Conservation (phyloP, 2,888 invertebrate genomes). For the Molanna angustata region DNA sequence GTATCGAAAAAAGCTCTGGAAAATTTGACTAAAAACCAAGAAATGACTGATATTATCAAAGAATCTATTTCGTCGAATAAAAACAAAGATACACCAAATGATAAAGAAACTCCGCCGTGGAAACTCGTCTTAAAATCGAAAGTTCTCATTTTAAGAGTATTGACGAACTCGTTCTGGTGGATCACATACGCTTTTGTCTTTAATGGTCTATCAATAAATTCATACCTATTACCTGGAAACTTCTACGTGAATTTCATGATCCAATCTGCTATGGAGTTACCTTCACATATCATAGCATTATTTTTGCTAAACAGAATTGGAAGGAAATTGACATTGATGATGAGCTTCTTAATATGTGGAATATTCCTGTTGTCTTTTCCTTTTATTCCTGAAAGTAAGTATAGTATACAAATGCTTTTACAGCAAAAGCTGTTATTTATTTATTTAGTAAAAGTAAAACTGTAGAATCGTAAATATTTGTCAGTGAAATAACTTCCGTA, state of each 20-base stretch:
- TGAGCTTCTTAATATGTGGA: conserved; percentile 63
- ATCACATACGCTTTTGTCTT: conserved; percentile 77
- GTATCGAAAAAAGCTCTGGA: conserved; percentile 46
- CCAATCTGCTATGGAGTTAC: conserved; percentile 66
- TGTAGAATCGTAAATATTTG: no score
- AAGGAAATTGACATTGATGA: conserved; percentile 60
- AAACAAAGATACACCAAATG: conserved; percentile 34
- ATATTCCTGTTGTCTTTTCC: conserved; percentile 59
- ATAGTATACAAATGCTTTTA: no score
- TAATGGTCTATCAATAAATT: conserved; percentile 76
- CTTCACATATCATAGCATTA: conserved; percentile 65
- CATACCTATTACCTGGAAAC: conserved; percentile 71
- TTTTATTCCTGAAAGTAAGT: conserved; percentile 58
- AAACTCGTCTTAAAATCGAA: conserved; percentile 53
- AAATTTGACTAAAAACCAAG: conserved; percentile 38
- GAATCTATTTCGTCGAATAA: no score
- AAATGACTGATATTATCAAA: conserved; percentile 35
- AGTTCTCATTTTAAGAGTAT: conserved; percentile 55
- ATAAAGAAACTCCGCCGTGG: conserved; percentile 38
- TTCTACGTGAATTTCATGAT: conserved; percentile 74
- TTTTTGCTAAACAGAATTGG: conserved; percentile 64
- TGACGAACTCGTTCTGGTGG: conserved; percentile 73
- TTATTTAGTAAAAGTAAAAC: no score
- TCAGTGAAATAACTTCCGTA: no score
- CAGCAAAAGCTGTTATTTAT: no score